Percentiles rank a stretch among this genome's conserved stretches.
Conservation (phyloP, 92 coral and sea anemone species). For the Virgularia gustaviana region DNA sequence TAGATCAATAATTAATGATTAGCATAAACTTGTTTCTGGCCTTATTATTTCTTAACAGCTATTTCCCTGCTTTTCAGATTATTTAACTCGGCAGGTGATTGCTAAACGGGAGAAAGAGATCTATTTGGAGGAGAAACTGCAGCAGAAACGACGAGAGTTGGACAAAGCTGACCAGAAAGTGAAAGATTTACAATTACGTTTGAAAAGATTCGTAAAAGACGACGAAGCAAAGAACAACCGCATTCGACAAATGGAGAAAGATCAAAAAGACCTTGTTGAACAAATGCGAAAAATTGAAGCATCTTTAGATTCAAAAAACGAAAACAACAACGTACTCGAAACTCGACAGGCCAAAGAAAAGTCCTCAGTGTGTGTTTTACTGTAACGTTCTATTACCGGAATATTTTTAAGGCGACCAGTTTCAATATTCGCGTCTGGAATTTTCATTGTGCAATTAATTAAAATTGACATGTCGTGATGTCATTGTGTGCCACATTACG, state of each 20-base stretch:
- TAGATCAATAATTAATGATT: too few species aligned
- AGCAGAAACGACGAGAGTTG: slow-evolving; percentile 72
- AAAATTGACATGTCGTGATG: too few species aligned
- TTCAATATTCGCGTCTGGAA: too few species aligned
- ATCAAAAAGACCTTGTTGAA: slow-evolving; percentile 71
- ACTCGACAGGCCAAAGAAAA: not conserved
- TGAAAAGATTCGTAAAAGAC: slow-evolving; percentile 91
- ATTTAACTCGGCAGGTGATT: slow-evolving; percentile 26
- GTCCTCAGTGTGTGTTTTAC: slow-evolving; percentile 28
- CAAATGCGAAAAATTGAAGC: slow-evolving; percentile 67
- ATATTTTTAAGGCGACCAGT: not conserved
- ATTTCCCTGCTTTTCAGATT: not conserved
- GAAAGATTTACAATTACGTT: slow-evolving; percentile 85
- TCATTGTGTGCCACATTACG: not conserved
- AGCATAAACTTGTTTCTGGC: too few species aligned
- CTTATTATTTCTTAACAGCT: too few species aligned
- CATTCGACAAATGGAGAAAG: slow-evolving; percentile 77
- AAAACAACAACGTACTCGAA: slow-evolving; percentile 47
- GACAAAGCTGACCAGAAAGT: slow-evolving; percentile 88
- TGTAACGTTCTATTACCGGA: not conserved
- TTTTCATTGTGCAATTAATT: too few species aligned
- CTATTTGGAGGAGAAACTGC: slow-evolving; percentile 55
- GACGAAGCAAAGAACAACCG: slow-evolving; percentile 84
- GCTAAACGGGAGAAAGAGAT: slow-evolving; percentile 26
- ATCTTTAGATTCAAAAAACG: slow-evolving; percentile 38